phyloP scores from a whole-genome alignment of 2,797 vertebrate genomes.

The Hydrolagus colliei region DNA sequence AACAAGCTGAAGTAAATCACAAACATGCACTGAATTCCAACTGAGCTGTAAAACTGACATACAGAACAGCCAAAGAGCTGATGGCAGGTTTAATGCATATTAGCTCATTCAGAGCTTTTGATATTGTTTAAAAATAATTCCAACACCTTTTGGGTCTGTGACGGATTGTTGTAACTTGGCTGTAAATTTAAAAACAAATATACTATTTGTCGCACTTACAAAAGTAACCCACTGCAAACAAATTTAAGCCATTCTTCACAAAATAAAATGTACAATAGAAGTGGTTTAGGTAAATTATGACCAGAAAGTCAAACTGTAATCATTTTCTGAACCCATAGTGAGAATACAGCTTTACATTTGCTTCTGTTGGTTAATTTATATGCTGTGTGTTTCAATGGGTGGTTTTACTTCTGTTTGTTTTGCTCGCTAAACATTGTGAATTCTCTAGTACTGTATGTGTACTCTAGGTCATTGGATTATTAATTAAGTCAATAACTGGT shows the following conservation, averaged over 20 bases:
- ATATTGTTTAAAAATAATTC: conserved; percentile 33
- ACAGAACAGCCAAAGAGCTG: background rate
- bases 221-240: background rate
- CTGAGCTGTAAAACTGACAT: background rate
- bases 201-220: background rate
- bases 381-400: background rate
- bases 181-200: conserved; percentile 40
- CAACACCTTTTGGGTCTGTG: conserved; percentile 51
- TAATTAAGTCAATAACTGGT: no score
- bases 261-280: no score
- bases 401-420: background rate
- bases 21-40: background rate
- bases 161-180: conserved; percentile 49
- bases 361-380: background rate
- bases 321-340: no score
- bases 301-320: background rate
- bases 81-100: conserved; percentile 10
- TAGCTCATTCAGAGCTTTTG: background rate
- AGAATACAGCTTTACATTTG: background rate
- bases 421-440: background rate
- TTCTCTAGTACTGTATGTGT: no score
- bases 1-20: background rate
- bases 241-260: background rate
- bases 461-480: no score
- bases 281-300: no score